Evolutionary conservation across 2,888 invertebrate species (phyloP).

Genomic region (Latrodectus elegans): DNA sequence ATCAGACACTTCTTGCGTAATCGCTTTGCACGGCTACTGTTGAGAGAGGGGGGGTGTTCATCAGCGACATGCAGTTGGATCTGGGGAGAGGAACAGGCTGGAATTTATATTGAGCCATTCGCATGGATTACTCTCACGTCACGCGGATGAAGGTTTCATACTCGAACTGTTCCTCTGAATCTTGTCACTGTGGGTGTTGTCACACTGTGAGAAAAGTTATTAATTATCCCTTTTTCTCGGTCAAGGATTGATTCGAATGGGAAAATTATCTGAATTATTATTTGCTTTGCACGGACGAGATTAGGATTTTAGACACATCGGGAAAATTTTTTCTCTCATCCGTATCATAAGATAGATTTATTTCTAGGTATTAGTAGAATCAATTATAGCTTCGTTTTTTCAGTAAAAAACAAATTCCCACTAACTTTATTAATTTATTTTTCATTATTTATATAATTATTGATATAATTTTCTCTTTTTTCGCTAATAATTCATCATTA

Average conservation of each 20-base stretch:
- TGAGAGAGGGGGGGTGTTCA: slow-evolving; percentile 4
- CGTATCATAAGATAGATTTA: no score
- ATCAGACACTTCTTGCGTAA: slow-evolving; percentile 63
- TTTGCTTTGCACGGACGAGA: no score
- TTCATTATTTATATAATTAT: no score
- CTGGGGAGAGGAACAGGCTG: neutral
- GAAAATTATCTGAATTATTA: no score
- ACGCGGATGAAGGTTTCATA: neutral
- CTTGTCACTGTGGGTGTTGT: neutral
- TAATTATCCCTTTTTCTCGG: neutral
- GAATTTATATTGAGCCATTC: neutral
- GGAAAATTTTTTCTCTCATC: no score
- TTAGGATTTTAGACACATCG: no score
- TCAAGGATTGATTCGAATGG: neutral
- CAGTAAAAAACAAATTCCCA: no score
- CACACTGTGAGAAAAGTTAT: neutral
- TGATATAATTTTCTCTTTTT: no score
- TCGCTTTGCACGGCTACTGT: slow-evolving; percentile 29
- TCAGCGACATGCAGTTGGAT: slow-evolving; percentile 14
- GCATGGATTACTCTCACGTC: neutral
- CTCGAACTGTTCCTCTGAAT: neutral
- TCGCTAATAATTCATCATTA: no score
- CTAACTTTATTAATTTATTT: no score
- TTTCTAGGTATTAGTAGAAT: no score
- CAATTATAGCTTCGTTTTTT: no score